Conservation (phyloP, 2,797 vertebrate genomes). For the Vireo griseus region DNA sequence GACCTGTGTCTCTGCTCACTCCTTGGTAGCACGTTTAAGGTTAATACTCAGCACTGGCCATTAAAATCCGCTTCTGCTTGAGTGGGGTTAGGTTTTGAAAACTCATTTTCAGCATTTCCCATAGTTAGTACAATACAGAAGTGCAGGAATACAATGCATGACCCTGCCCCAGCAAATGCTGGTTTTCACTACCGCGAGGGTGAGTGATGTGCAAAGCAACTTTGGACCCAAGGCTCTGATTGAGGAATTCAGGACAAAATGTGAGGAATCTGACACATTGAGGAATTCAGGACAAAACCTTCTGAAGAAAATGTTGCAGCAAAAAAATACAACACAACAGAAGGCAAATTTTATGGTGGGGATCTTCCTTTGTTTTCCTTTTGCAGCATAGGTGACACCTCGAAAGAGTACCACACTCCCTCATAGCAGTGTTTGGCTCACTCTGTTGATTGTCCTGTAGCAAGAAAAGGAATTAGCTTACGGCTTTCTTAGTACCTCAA, state of each 20-base stretch:
- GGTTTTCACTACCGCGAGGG: fast-evolving
- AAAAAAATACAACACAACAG: not conserved
- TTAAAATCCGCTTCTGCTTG: not conserved
- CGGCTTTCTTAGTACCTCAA: not conserved
- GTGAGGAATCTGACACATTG: too few species aligned
- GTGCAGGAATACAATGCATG: not conserved
- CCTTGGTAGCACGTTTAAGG: not conserved
- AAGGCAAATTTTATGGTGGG: not conserved
- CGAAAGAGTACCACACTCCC: not conserved
- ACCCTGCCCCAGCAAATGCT: not conserved
- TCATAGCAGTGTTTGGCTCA: not conserved
- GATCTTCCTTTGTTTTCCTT: not conserved
- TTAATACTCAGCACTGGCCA: not conserved
- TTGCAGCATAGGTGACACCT: not conserved
- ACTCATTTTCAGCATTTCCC: not conserved
- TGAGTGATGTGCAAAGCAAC: not conserved
- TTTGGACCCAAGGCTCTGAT: fast-evolving
- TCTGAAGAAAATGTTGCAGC: not conserved
- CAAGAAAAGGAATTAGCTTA: not conserved
- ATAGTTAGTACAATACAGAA: not conserved
- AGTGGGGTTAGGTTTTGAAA: not conserved
- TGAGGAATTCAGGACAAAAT: not conserved
- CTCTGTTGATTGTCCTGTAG: not conserved
- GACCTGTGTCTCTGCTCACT: not conserved
- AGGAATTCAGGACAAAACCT: not conserved